Evolutionary conservation across 2,888 invertebrate species (phyloP), one percentile per base, ranked within the genome.

Genomic region (Dryadula phaetusa): DNA sequence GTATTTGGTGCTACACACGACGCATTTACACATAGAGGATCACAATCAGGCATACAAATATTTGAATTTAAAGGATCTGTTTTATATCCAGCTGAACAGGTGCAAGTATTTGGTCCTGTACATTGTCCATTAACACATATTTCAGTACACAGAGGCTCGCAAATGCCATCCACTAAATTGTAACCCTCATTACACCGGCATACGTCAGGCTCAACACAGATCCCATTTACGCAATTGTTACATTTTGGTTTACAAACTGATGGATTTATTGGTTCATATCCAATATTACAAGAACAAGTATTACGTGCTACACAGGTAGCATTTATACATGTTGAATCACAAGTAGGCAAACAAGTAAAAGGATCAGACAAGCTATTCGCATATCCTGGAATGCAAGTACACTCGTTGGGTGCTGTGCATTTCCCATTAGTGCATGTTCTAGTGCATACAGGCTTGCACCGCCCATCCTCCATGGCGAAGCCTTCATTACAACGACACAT

Each of bases 171-270:
- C 37, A 62, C 49, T 61, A 60, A 62, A 0, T n/a, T 66, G 58
- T 74, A 81, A 0, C 78, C 78, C 0, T 71, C 54, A 0, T 71
- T 64, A 40, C 82, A 82, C 14, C 34, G 52, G 61, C 81, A 82
- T 18, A 62, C 47, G 22, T 77, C 64, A n/a, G 80, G 77, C 40
- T 69, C 73, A 8, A 74, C 40, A 40, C 79, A 79, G 3, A 74
- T 69, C 0, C 84, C 88, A 63, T 88, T 81, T 1, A 69, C 62
- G 67, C 90, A 90, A 1, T 71, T 66, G 3, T 70, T 64, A 46
- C 79, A 79, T 34, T 67, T 67, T 3, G 78, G 77, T 10, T 67
- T 63, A 63, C 77, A 77, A 10, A 47, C 62, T 67, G 20, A 5
- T 8, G 3, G 16, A 20, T 8, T 37, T 14, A 40, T 2, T 46